Percentiles rank a stretch among this genome's conserved stretches.
Evolutionary conservation across 2,888 invertebrate species (phyloP).

Genomic region (Alloscopus bannaensis): DNA sequence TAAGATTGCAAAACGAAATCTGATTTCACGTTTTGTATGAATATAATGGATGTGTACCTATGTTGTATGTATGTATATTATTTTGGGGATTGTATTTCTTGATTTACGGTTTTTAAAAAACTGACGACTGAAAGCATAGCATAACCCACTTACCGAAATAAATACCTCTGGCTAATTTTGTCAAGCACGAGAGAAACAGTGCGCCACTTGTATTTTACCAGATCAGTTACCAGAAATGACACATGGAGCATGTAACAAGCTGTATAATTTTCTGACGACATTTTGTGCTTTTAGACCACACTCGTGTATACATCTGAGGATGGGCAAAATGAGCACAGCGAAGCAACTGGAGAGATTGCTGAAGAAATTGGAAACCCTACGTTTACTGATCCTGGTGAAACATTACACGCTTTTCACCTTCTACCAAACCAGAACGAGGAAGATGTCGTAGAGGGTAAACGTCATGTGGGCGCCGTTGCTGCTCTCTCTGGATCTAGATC

Average conservation of each 20-base stretch:
- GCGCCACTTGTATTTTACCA: conserved; percentile 3
- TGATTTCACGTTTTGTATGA: too few relatives aligned
- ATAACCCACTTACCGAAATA: background rate
- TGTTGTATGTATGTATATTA: too few relatives aligned
- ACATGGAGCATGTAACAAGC: too few relatives aligned
- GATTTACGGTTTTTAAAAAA: background rate
- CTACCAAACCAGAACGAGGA: conserved; percentile 16
- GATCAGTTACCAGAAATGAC: too few relatives aligned
- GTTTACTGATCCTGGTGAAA: background rate
- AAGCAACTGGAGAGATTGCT: conserved; percentile 33
- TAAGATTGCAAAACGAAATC: too few relatives aligned
- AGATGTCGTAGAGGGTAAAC: conserved; percentile 31
- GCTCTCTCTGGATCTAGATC: conserved; percentile 48
- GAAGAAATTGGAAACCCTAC: conserved; percentile 52
- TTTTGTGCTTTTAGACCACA: too few relatives aligned
- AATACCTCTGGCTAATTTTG: background rate
- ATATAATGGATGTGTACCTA: too few relatives aligned
- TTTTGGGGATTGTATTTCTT: background rate
- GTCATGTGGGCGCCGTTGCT: conserved; percentile 56
- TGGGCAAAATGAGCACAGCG: conserved; percentile 2
- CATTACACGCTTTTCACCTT: conserved; percentile 17
- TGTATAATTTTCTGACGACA: too few relatives aligned
- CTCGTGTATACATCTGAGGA: conserved; percentile 33
- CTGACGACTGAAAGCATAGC: background rate
- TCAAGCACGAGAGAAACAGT: background rate